phyloP scores from a whole-genome alignment of 2,888 invertebrate species.

The Flabesymbios commensalis region DNA sequence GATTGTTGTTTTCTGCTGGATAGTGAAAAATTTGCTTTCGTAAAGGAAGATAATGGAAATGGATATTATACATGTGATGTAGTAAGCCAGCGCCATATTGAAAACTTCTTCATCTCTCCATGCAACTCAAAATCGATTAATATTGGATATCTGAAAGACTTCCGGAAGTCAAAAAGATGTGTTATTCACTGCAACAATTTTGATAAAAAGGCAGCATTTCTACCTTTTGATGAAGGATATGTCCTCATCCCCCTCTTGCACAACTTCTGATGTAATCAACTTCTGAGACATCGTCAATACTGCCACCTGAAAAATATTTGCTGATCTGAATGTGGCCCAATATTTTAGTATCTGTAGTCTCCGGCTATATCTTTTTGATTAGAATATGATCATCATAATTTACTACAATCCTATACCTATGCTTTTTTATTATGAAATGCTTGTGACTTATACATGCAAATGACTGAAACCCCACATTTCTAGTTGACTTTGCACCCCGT shows the following conservation, averaged over 20 bases:
- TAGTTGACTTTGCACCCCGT: too few relatives aligned
- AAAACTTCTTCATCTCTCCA: background rate
- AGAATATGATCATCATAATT: too few relatives aligned
- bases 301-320: too few relatives aligned
- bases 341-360: too few relatives aligned
- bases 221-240: background rate
- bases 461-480: too few relatives aligned
- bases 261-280: background rate
- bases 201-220: background rate
- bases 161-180: background rate
- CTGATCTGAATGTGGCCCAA: too few relatives aligned
- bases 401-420: too few relatives aligned
- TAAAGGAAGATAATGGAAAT: background rate
- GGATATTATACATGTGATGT: background rate
- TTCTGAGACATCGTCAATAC: too few relatives aligned
- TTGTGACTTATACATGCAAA: too few relatives aligned
- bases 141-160: constrained; percentile 27
- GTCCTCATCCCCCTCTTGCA: background rate
- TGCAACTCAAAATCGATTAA: constrained; percentile 6
- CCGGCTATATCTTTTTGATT: too few relatives aligned
- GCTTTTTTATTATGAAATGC: too few relatives aligned
- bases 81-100: background rate
- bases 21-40: background rate
- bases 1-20: constrained; percentile 7
- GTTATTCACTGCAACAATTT: background rate